Base-by-base conservation (phyloP, 2,113 vertebrate genomes). In the Aldabrachelys gigantea region DNA sequence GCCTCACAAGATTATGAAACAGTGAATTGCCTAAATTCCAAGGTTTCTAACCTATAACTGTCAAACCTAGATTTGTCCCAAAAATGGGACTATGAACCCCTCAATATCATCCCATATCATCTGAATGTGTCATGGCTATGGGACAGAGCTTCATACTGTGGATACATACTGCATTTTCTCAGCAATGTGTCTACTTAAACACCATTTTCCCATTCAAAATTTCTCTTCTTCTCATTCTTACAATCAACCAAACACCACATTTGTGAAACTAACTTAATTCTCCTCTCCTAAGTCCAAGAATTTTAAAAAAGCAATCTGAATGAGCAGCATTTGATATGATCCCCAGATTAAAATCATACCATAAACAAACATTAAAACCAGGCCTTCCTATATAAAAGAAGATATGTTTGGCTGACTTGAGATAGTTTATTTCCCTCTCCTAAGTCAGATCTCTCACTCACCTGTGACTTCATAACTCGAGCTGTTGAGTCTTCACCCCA, bases 251-350 rank as follows among this genome's bases (percentile, higher is more conserved):
- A 90, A 35, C 52, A 86, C n/a, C 59, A 59, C 10, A 1, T 65
- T 57, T 87, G n/a, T 38, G 93, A 93, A 69, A 93, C 90, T 82
- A 85, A 12, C 89, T 57, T 81, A 13, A 53, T 87, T 72, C 80
- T 80, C 75, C 54, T 89, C 88, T 93, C 82, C 27, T 47, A 76
- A 86, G 87, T 89, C 89, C 89, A 75, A 94, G 80, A 89, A 88
- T 86, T 76, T 85, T 93, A 89, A 89, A 47, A 80, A 56, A 89
- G 41, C 82, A 80, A 92, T 12, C 80, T 85, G 76, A 95, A 80
- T 6, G 65, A 96, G 96, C 96, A 97, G 96, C 89, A 52, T 44
- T 3, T 59, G 84, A n/a, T 29, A 11, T 9, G n/a, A 94, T 89
- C 84, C 94, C 96, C 17, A 19, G 65, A 24, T 83, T 4, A 8